A percentile compares a stretch with the other conserved stretches of the same genome.
These are phyloP conservation scores for Acanthochromis polyacanthus DNA, from an alignment of 2,113 vertebrate genomes.

Conservation along the genomic window DNA sequence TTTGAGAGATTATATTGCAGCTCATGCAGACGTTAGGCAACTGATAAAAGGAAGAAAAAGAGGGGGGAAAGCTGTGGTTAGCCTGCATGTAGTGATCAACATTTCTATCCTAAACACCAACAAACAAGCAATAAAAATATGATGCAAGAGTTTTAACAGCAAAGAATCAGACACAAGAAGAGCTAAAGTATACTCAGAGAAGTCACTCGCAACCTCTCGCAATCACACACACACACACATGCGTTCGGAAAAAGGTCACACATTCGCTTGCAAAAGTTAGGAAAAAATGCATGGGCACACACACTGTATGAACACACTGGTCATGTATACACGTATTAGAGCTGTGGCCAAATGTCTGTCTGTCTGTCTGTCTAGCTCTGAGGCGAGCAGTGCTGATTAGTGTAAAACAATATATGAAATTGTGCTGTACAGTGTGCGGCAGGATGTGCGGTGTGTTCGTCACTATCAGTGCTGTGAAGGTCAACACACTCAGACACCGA, in stretches of 20 bases:
- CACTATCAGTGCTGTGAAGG: conserved; percentile 49
- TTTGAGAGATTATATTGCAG: conserved; percentile 57
- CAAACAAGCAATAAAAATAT: conserved; percentile 55
- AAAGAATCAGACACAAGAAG: conserved; percentile 58
- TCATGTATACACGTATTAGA: conserved; percentile 65
- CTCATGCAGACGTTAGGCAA: conserved; percentile 76
- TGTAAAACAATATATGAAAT: conserved; percentile 42
- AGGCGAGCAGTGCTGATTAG: conserved; percentile 54
- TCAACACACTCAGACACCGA: conserved; percentile 61
- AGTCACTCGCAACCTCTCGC: background rate
- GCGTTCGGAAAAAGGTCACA: conserved; percentile 43
- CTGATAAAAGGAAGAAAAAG: conserved; percentile 62
- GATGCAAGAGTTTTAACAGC: conserved; percentile 44
- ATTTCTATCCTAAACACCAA: conserved; percentile 62
- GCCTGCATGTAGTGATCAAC: conserved; percentile 40
- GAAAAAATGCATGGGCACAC: conserved; percentile 69
- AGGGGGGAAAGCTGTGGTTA: conserved; percentile 67
- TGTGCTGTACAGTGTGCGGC: conserved; percentile 75
- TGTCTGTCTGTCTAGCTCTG: conserved; percentile 77
- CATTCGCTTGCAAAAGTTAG: conserved; percentile 55
- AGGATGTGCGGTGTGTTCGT: conserved; percentile 51
- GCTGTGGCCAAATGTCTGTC: conserved; percentile 77
- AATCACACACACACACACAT: conserved; percentile 22
- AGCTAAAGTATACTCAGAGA: conserved; percentile 17
- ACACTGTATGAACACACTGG: conserved; percentile 72